phyloP scores from a whole-genome alignment of 2,888 invertebrate genomes.

The Drosophila meridionalis region DNA sequence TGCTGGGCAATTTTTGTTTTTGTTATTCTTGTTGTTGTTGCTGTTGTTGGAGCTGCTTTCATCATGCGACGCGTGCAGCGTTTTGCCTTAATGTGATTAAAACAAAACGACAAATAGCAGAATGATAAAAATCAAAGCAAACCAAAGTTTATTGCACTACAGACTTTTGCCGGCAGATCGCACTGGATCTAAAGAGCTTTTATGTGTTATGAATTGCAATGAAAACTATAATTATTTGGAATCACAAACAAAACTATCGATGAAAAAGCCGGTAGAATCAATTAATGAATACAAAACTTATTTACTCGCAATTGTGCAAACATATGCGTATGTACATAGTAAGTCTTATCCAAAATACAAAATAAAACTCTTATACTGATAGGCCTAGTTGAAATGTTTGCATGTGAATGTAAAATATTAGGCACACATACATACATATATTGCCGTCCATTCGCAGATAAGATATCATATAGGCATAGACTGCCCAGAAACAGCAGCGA shows the following conservation, averaged over 20 bases:
- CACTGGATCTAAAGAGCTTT: background rate
- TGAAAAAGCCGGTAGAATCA: background rate
- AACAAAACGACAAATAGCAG: slow-evolving; percentile 42
- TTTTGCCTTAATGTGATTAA: slow-evolving; percentile 72
- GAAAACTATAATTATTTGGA: too few species aligned
- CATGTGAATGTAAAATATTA: slow-evolving; percentile 39
- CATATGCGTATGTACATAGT: background rate
- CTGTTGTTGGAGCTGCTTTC: slow-evolving; percentile 35
- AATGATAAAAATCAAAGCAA: slow-evolving; percentile 63
- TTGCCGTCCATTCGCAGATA: slow-evolving; percentile 37
- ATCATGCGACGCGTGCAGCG: slow-evolving; percentile 68
- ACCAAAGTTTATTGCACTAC: slow-evolving; percentile 64
- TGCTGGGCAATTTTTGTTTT: slow-evolving; percentile 41
- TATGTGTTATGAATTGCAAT: background rate
- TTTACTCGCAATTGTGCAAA: slow-evolving; percentile 8
- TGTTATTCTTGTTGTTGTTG: background rate
- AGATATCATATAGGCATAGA: slow-evolving; percentile 35
- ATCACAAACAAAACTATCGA: too few species aligned
- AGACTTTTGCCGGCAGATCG: background rate
- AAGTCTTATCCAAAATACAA: slow-evolving; percentile 21
- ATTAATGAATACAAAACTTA: background rate
- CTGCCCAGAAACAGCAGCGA: slow-evolving; percentile 17
- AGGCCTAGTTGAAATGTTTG: slow-evolving; percentile 11
- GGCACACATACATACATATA: slow-evolving; percentile 14
- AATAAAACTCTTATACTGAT: slow-evolving; percentile 23